Evolutionary conservation across 2,888 invertebrate species (phyloP), one percentile per base, ranked within the genome.

Genomic region (Plagodis pulveraria): DNA sequence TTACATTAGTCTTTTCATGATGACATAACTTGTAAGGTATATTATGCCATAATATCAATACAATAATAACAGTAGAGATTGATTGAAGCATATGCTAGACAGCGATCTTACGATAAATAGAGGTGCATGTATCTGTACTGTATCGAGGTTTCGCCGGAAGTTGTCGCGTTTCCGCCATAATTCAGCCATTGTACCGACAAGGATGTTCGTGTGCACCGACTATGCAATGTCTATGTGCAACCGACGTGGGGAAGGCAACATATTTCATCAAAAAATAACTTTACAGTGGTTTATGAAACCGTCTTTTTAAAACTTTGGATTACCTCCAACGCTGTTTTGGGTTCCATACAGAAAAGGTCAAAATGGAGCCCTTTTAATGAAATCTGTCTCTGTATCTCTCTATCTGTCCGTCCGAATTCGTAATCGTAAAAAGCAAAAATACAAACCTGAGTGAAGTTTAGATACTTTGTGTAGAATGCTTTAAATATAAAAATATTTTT

Each of bases 81-180:
- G 48, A 11, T 46, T 44, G 5, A n/a, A 41, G n/a, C 41, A 41
- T n/a, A n/a, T 10, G 41, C n/a, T 41, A 41, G 41, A 5, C 41
- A 41, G 10, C 41, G n/a, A 9, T 9, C 9, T 10, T 41, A 41
- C n/a, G 6, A 41, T 9, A 10, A n/a, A 41, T 41, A 41, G 7
- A 36, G 51, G 32, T 35, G 6, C 35, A 9, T 36, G 7, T 35
- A 44, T 35, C 61, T 63, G 61, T 66, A 67, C 67, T 61, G 59
- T 78, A 73, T 70, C 73, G 72, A 70, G 70, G 72, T 74, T 76
- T 75, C 74, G 65, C 63, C 81, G 83, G 83, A 83, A 81, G 81
- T 77, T 75, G 75, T 72, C 74, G 78, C 75, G 82, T 81, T 78
- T 75, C 81, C 78, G 78, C 81, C 72, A 84, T 85, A 84, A 86